phyloP scores from a whole-genome alignment of 2,113 vertebrate genomes.

The Rafetus swinhoei region DNA sequence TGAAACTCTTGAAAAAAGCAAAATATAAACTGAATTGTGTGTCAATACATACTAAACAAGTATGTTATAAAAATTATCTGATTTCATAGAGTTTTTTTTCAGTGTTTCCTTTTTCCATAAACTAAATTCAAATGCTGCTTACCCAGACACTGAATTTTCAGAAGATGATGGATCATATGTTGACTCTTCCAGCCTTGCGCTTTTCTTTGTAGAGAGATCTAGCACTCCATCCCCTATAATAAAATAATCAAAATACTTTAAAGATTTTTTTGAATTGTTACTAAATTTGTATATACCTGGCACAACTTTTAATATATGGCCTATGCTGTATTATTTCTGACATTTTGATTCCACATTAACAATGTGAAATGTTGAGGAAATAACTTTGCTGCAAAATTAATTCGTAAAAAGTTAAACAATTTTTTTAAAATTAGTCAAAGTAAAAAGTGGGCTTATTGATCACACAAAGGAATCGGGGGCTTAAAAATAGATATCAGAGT shows the following conservation, averaged over 20 bases:
- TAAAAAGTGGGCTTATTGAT: neutral
- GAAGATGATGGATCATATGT: slow-evolving; percentile 82
- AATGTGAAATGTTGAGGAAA: neutral
- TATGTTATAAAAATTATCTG: slow-evolving; percentile 63
- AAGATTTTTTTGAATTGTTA: neutral
- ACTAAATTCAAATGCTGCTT: slow-evolving; percentile 79
- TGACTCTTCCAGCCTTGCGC: slow-evolving; percentile 82
- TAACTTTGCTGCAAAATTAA: neutral
- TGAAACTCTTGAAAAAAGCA: slow-evolving; percentile 75
- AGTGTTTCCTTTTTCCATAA: slow-evolving; percentile 45
- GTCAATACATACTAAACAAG: slow-evolving; percentile 64
- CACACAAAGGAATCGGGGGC: neutral
- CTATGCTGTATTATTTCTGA: neutral
- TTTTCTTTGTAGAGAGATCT: slow-evolving; percentile 96
- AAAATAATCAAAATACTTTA: slow-evolving; percentile 39
- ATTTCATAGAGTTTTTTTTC: slow-evolving; percentile 54
- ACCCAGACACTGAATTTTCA: slow-evolving; percentile 89
- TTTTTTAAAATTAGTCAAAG: neutral
- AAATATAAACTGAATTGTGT: slow-evolving; percentile 67
- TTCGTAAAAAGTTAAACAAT: neutral
- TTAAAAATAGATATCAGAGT: neutral
- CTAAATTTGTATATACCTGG: neutral
- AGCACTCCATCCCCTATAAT: slow-evolving; percentile 92
- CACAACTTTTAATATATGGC: neutral
- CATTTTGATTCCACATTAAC: neutral